Evolutionary conservation across 2,888 invertebrate species (phyloP), one percentile per base, ranked within the genome.

Genomic region (Endomychus coccineus): DNA sequence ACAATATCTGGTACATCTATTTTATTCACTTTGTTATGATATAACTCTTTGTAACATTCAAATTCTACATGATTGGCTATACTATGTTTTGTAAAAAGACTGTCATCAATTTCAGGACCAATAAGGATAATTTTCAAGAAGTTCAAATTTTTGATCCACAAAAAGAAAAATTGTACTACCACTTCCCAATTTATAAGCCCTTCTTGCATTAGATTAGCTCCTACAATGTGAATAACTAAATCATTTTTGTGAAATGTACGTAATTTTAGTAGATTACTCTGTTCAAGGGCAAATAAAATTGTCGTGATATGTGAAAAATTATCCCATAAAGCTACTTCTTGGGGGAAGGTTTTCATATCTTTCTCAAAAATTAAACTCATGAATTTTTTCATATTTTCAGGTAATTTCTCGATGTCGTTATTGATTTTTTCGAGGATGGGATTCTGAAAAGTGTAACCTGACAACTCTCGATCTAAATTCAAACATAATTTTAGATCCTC

Each of bases 171-270:
- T 6, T 19, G 4, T 11, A 32, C 16, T n/a, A 27, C 34, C 4
- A 13, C 21, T 11, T 24, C 23, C 31, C 29, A 31, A 24, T 29
- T 22, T 5, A 23, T n/a, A 7, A 23, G 16, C 15, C 16, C 19
- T 16, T 39, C 39, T 12, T 12, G 16, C 21, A 30, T 39, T n/a
- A n/a, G n/a, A 34, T 39, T 34, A 11, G 39, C 39, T 14, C 39
- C 39, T 6, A 34, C 34, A 11, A 39, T 12, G 11, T 39, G 39
- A 9, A 39, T 21, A 22, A 29, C 19, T 14, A 39, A 16, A 16
- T 22, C 16, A 7, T 10, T 10, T 3, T 14, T 16, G 14, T 16
- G 13, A 7, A 33, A 32, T 1, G 25, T 11, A n/a, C 37, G 32
- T 15, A 27, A 21, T 11, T 21, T 12, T 2, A 39, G 10, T 7